A percentile compares a stretch with the other conserved stretches of the same genome.
Evolutionary conservation across 2,797 vertebrate species (phyloP).

Genomic region (Ctenopoma multispine): DNA sequence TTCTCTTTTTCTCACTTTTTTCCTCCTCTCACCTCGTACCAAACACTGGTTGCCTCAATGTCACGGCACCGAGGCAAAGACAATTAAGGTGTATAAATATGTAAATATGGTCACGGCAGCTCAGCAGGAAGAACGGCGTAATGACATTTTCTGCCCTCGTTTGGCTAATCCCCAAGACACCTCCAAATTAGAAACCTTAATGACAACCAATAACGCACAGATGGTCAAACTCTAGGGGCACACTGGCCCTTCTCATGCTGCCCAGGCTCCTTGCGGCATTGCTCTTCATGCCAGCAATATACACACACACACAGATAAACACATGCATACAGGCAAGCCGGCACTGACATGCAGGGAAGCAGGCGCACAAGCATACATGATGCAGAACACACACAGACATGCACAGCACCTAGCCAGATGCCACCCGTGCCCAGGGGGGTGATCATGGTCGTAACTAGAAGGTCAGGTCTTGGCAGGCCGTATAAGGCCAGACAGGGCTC

Average conservation of each 20-base stretch:
- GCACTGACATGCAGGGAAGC: conserved; percentile 40
- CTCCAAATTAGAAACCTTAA: conserved; percentile 89
- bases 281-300: conserved; percentile 74
- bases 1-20: background rate
- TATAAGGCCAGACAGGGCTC: conserved; percentile 64
- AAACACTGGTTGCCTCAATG: conserved; percentile 77
- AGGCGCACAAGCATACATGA: conserved; percentile 32
- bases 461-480: conserved; percentile 82
- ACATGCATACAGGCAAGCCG: conserved; percentile 51
- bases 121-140: conserved; percentile 78
- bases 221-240: conserved; percentile 86
- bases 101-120: conserved; percentile 85
- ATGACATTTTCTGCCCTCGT: conserved; percentile 86
- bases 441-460: conserved; percentile 81
- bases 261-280: conserved; percentile 73
- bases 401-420: conserved; percentile 81
- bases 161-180: conserved; percentile 86
- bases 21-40: conserved; percentile 14
- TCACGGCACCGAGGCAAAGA: conserved; percentile 82
- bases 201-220: conserved; percentile 87
- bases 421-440: conserved; percentile 78
- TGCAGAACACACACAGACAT: conserved; percentile 48
- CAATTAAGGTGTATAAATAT: conserved; percentile 88
- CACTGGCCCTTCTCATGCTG: conserved; percentile 77
- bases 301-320: conserved; percentile 45